Conservation (phyloP, 2,113 vertebrate species). For the Odobenus rosmarus region DNA sequence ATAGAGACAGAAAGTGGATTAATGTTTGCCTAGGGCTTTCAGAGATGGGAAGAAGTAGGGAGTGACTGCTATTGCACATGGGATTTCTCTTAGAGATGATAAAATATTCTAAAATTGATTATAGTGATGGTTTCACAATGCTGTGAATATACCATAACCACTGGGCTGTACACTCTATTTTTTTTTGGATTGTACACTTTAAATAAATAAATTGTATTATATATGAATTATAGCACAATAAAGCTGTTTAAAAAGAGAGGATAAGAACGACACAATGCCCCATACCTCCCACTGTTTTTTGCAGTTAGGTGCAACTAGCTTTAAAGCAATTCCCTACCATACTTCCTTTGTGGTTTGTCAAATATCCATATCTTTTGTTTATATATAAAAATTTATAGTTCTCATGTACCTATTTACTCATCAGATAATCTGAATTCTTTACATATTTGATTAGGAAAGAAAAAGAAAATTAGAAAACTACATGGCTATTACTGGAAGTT, state of each 20-base stretch:
- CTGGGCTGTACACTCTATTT: background rate
- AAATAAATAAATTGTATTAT: background rate
- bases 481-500: background rate
- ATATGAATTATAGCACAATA: background rate
- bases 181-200: background rate
- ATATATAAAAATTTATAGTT: background rate
- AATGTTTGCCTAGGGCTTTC: background rate
- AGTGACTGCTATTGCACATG: background rate
- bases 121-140: background rate
- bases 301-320: background rate
- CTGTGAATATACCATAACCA: background rate
- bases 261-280: background rate
- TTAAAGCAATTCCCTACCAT: constrained; percentile 4
- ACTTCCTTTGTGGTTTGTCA: background rate
- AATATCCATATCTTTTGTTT: background rate
- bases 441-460: background rate
- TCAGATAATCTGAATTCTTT: background rate
- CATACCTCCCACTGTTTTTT: background rate
- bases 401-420: background rate
- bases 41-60: background rate
- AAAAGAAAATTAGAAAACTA: background rate
- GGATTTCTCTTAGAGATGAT: background rate
- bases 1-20: background rate
- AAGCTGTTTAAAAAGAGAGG: background rate
- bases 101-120: background rate